Evolutionary conservation across 2,113 vertebrate genomes (phyloP).

Genomic region (Eptatretus burgeri): DNA sequence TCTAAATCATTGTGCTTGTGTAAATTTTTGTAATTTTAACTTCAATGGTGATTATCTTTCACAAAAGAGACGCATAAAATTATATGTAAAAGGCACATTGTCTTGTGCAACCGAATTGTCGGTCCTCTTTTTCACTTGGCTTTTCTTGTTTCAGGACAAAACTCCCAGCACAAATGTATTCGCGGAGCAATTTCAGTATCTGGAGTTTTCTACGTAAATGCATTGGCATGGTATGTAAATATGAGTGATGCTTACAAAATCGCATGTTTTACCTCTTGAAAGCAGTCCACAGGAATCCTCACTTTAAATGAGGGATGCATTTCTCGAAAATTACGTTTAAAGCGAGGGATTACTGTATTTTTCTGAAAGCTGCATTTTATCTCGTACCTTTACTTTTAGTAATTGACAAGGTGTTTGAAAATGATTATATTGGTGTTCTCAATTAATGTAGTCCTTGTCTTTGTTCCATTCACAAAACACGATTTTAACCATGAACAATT

Average conservation of each 20-base stretch:
- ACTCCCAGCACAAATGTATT: conserved; percentile 77
- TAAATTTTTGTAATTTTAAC: too few relatives aligned
- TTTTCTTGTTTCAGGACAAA: conserved; percentile 29
- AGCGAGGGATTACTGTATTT: neutral
- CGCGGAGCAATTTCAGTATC: conserved; percentile 81
- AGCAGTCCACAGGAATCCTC: conserved; percentile 11
- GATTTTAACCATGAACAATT: too few relatives aligned
- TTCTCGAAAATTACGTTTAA: conserved; percentile 7
- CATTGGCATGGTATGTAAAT: conserved; percentile 63
- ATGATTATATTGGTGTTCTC: neutral
- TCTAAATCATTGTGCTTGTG: too few relatives aligned
- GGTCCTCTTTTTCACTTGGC: too few relatives aligned
- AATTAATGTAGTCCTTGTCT: neutral
- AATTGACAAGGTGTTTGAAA: neutral
- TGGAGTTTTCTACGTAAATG: conserved; percentile 96
- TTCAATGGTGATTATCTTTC: too few relatives aligned
- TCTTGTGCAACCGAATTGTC: too few relatives aligned
- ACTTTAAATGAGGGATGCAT: neutral
- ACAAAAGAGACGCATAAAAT: too few relatives aligned
- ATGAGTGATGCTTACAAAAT: conserved; percentile 9
- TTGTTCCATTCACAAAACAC: too few relatives aligned
- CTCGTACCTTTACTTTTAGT: neutral
- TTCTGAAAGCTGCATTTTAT: neutral
- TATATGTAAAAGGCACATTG: too few relatives aligned
- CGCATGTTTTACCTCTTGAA: conserved; percentile 11